phyloP scores from a whole-genome alignment of 1,140 invertebrate genomes.

The Melipona quadrifasciata region DNA sequence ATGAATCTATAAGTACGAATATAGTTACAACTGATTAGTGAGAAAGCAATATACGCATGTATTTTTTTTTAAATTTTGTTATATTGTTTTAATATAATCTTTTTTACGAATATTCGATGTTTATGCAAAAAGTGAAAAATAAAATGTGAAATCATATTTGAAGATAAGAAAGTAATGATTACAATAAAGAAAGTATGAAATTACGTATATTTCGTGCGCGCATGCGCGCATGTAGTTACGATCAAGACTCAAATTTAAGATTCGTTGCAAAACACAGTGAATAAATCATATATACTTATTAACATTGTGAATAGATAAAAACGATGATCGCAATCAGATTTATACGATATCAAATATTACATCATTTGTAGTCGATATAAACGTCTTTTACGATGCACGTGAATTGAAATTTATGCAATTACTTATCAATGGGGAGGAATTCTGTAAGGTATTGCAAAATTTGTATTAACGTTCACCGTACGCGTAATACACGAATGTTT shows the following conservation, averaged over 20 bases:
- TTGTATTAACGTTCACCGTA: too few relatives aligned
- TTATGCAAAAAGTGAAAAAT: too few relatives aligned
- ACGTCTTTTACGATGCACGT: too few relatives aligned
- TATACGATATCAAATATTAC: too few relatives aligned
- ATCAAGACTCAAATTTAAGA: conserved; percentile 1
- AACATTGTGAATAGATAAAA: background rate
- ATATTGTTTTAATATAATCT: background rate
- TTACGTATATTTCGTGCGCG: background rate
- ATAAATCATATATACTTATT: background rate
- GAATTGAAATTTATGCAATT: background rate
- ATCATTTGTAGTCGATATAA: background rate
- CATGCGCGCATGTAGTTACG: background rate
- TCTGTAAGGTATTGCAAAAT: background rate
- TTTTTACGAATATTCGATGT: background rate
- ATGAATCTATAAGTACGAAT: background rate
- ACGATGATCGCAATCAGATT: background rate
- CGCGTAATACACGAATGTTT: background rate
- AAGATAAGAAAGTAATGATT: background rate
- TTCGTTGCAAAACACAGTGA: background rate
- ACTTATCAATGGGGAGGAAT: background rate
- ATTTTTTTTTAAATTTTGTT: background rate
- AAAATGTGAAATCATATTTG: conserved; percentile 1
- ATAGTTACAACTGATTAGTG: background rate
- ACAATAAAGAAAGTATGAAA: conserved; percentile 3
- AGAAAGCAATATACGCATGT: background rate